phyloP scores from a whole-genome alignment of 53 echinoderm and acorn worm species.

The Luidia sarsii region DNA sequence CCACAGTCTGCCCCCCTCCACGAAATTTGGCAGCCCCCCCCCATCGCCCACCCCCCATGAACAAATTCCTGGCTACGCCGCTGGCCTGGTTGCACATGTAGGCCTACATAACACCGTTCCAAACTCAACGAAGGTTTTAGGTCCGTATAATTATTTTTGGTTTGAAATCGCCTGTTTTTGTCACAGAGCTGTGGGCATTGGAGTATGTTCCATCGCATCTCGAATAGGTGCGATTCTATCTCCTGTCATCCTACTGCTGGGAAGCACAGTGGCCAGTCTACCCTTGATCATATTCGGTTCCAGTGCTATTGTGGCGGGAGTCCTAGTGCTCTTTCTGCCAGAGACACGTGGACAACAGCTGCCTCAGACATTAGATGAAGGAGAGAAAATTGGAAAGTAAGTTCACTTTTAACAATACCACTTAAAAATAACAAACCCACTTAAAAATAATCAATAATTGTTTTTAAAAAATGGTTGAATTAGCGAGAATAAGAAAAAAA shows the following conservation, averaged over 20 bases:
- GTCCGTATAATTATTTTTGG: no score
- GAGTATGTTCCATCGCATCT: constrained; percentile 73
- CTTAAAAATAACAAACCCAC: neutral
- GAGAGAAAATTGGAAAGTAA: constrained; percentile 72
- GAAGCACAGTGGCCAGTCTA: constrained; percentile 27
- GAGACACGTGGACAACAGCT: constrained; percentile 72
- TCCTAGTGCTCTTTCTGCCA: constrained; percentile 60
- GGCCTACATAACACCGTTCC: no score
- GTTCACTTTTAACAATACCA: no score
- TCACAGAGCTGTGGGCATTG: constrained; percentile 73
- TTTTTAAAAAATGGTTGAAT: neutral
- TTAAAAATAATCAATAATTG: neutral
- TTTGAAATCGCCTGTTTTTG: no score
- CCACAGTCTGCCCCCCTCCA: no score
- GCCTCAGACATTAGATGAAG: constrained; percentile 76
- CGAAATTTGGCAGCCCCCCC: no score
- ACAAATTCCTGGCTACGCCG: no score
- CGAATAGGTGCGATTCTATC: constrained; percentile 81
- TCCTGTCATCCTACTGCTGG: constrained; percentile 63
- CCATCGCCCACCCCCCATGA: no score
- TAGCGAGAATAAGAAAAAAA: neutral
- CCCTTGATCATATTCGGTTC: constrained; percentile 69
- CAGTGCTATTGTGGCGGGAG: constrained; percentile 64
- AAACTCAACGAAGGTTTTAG: no score
- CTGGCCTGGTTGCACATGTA: no score